Conservation (phyloP, 2,888 invertebrate genomes). For the Coremacera marginata region DNA sequence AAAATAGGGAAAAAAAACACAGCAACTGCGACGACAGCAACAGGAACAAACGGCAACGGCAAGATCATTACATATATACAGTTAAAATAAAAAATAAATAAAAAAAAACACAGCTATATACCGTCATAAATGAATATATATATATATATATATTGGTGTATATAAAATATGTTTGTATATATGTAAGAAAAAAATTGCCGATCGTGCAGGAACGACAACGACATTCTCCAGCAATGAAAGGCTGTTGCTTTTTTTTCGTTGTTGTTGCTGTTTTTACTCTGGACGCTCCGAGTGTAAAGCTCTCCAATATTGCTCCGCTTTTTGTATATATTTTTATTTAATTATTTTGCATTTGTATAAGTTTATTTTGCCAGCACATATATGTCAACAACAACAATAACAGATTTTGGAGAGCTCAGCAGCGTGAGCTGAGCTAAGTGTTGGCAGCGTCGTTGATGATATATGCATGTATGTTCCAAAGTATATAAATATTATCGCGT, state of each 20-base stretch:
- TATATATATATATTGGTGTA: no score
- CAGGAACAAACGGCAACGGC: conserved; percentile 3
- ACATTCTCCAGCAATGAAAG: conserved; percentile 27
- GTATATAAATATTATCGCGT: conserved; percentile 34
- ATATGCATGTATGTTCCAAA: background rate
- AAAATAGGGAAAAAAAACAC: background rate
- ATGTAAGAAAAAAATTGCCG: conserved; percentile 15
- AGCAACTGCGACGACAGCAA: background rate
- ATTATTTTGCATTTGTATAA: conserved; percentile 4
- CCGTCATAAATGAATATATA: background rate
- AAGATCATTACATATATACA: conserved; percentile 4
- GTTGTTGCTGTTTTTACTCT: conserved; percentile 1
- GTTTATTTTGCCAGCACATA: background rate
- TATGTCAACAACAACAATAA: no score
- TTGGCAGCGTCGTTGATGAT: background rate
- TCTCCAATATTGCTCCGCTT: conserved; percentile 1
- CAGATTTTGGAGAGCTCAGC: no score
- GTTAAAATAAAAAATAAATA: background rate
- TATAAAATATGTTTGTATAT: background rate
- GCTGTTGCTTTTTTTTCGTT: no score
- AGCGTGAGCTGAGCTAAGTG: background rate
- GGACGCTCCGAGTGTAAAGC: background rate
- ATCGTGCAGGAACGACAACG: conserved; percentile 26
- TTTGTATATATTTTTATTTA: background rate
- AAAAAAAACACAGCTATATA: background rate